Evolutionary conservation across 2,888 invertebrate genomes (phyloP), one percentile per base, ranked within the genome.

Genomic region (Eumerus sabulonum): DNA sequence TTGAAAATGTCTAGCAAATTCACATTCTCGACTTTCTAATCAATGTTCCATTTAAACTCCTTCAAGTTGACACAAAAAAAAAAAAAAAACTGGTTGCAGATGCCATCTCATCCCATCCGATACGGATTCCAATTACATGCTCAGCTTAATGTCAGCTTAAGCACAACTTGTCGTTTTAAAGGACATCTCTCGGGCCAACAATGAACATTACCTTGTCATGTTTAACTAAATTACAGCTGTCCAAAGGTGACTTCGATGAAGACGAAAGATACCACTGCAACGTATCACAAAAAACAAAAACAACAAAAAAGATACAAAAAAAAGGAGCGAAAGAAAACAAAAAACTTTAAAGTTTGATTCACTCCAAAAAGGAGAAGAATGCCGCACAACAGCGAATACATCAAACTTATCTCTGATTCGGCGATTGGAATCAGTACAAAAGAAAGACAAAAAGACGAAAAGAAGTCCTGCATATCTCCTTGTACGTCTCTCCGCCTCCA

Each of bases 181-280:
- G 74, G 79, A 79, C 79, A 79, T 68, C 74, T 79, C 27, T 4
- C 68, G 47, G 59, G 35, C 45, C 45, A 68, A 79, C 79, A 79
- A 74, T 79, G 64, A 64, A 70, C 74, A 73, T 68, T 64, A 68
- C 68, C 79, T 68, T 74, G 79, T 79, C 79, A 79, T 79, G 79
- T 79, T 79, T 79, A 74, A 79, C 79, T 74, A 79, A 79, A 79
- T 79, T 79, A 79, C 79, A 79, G 79, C 79, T 79, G 79, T 79
- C 79, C 74, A 70, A 79, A 68, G 68, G 67, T 64, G 74, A 79
- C 79, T 79, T 27, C 79, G 60, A 79, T 79, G 57, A 70, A 63
- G 54, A 64, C 79, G 53, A 11, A 11, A 68, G 79, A 74, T 74
- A 74, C 36, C 50, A 36, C 35, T 42, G 36, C 27, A 27, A 27